phyloP scores from a whole-genome alignment of 2,113 vertebrate species.

The Eretmochelys imbricata region DNA sequence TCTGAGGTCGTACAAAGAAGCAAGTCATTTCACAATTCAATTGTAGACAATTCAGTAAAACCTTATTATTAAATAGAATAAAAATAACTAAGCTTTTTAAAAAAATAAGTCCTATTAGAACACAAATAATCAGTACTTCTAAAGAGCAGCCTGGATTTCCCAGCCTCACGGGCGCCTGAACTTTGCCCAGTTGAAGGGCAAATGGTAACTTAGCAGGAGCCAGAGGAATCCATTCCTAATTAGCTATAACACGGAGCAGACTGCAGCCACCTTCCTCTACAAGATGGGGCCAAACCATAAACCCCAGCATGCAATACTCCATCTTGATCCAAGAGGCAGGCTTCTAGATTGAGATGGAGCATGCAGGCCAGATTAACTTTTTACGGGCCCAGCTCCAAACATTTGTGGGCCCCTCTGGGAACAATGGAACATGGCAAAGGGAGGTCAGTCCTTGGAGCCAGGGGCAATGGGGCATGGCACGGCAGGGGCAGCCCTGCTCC shows the following conservation, averaged over 20 bases:
- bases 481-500: too few species aligned
- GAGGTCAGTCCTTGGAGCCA: too few species aligned
- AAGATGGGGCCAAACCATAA: background rate
- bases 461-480: too few species aligned
- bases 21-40: background rate
- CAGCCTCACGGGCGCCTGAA: background rate
- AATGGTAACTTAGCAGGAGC: fast-evolving
- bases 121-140: background rate
- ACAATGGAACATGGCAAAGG: too few species aligned
- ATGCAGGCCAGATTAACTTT: too few species aligned
- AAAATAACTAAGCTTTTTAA: background rate
- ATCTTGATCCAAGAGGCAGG: background rate
- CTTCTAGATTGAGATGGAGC: background rate
- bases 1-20: background rate
- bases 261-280: background rate
- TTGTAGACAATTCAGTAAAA: background rate
- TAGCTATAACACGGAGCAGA: background rate
- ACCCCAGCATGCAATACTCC: background rate
- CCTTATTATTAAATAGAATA: background rate
- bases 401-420: too few species aligned
- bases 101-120: background rate
- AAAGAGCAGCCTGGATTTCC: background rate
- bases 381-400: too few species aligned
- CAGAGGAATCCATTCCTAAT: background rate
- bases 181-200: background rate